Conservation (phyloP, 2,113 vertebrate genomes). For the Fulica atra region DNA sequence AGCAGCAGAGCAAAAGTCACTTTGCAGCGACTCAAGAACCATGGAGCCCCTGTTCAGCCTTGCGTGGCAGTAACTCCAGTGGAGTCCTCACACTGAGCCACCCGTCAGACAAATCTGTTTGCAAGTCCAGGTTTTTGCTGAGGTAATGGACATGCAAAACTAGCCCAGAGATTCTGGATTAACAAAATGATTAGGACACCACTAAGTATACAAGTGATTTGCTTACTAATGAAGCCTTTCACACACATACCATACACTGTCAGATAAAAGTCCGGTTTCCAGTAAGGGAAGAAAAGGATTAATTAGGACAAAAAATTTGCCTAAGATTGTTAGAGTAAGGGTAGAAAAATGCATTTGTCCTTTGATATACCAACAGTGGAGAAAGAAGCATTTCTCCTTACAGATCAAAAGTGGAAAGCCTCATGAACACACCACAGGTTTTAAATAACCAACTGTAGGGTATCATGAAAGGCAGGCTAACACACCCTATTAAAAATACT, state of each 20-base stretch:
- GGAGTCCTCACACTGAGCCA: background rate
- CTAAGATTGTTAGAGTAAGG: background rate
- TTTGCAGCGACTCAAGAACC: accelerated
- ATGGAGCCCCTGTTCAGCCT: background rate
- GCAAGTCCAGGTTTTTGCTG: background rate
- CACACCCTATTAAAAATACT: background rate
- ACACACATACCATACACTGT: no score
- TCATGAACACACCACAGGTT: background rate
- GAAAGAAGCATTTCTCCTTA: background rate
- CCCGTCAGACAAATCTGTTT: background rate
- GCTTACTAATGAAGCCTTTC: background rate
- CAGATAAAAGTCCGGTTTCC: background rate
- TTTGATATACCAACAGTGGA: background rate
- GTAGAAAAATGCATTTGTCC: background rate
- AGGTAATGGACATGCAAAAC: background rate
- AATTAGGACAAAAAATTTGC: background rate
- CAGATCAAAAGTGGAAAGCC: background rate
- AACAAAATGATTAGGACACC: background rate
- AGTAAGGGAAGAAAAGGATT: background rate
- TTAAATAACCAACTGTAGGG: background rate
- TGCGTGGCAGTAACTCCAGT: background rate
- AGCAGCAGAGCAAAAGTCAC: background rate
- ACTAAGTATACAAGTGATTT: background rate
- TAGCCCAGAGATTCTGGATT: background rate
- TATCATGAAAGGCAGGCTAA: background rate